Evolutionary conservation across 2,888 invertebrate species (phyloP).

Genomic region (Steinernema carpocapsae): DNA sequence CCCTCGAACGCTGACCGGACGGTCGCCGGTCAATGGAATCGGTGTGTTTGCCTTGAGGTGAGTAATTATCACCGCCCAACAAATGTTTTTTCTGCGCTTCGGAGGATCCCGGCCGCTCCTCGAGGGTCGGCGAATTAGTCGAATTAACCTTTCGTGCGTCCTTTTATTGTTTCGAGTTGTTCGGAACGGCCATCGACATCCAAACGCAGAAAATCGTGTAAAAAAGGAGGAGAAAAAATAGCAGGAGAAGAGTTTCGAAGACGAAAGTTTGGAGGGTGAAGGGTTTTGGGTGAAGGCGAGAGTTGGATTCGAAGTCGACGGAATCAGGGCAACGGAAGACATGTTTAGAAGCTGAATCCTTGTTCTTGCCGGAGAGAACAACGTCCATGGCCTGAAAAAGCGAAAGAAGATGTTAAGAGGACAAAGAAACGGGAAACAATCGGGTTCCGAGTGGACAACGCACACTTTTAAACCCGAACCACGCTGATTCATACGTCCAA

Average conservation of each 20-base stretch:
- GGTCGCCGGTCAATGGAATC: not conserved
- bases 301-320: not conserved
- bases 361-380: no score
- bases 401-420: not conserved
- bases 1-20: conserved; percentile 26
- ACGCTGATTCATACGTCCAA: conserved; percentile 18
- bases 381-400: not conserved
- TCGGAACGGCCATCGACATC: conserved; percentile 19
- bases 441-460: not conserved
- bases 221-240: conserved; percentile 2
- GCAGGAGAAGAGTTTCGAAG: not conserved
- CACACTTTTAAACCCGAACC: not conserved
- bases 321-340: not conserved
- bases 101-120: no score
- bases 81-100: conserved; percentile 6
- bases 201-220: conserved; percentile 13
- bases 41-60: conserved; percentile 25
- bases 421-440: not conserved
- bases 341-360: no score
- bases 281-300: not conserved
- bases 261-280: not conserved
- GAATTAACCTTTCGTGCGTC: not conserved
- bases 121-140: conserved; percentile 26
- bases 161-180: conserved; percentile 11
- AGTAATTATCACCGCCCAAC: conserved; percentile 3